A percentile compares a stretch with the other conserved stretches of the same genome.
phyloP scores from a whole-genome alignment of 2,888 invertebrate species.

The Xestoiulus laeticollis region DNA sequence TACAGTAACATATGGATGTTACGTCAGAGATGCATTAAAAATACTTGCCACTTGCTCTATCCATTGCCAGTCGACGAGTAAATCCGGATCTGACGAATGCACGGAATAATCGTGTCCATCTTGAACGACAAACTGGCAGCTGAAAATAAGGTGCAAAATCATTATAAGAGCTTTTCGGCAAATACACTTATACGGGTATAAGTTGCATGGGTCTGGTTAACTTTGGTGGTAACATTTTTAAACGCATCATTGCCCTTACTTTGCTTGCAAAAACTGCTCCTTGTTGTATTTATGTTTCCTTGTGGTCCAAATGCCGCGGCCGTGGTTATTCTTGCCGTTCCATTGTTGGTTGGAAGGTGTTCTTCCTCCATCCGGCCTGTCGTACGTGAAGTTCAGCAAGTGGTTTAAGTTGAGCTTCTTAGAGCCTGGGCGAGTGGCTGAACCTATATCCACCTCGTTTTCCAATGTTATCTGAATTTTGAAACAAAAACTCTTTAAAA shows the following conservation, averaged over 20 bases:
- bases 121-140: constrained; percentile 95
- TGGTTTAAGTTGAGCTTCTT: constrained; percentile 93
- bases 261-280: constrained; percentile 81
- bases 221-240: too few relatives aligned
- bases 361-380: constrained; percentile 68
- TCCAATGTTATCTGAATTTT: constrained; percentile 68
- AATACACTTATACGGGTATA: too few relatives aligned
- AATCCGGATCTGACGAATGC: constrained; percentile 84
- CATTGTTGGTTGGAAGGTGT: constrained; percentile 57
- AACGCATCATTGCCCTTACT: too few relatives aligned
- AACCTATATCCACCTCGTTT: constrained; percentile 79
- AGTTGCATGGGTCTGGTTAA: too few relatives aligned
- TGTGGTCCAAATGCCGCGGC: constrained; percentile 54
- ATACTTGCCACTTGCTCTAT: constrained; percentile 90
- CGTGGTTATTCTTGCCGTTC: constrained; percentile 54
- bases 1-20: too few relatives aligned
- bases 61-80: constrained; percentile 88
- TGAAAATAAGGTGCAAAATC: too few relatives aligned
- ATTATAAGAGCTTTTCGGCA: too few relatives aligned
- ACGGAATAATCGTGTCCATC: constrained; percentile 80
- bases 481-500: too few relatives aligned
- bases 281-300: constrained; percentile 79
- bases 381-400: constrained; percentile 90
- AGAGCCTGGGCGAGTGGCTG: constrained; percentile 82
- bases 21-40: constrained; percentile 48